These are phyloP conservation scores for Ariopsis seemanni DNA, from an alignment of 2,113 vertebrate genomes.

Conservation along the genomic window DNA sequence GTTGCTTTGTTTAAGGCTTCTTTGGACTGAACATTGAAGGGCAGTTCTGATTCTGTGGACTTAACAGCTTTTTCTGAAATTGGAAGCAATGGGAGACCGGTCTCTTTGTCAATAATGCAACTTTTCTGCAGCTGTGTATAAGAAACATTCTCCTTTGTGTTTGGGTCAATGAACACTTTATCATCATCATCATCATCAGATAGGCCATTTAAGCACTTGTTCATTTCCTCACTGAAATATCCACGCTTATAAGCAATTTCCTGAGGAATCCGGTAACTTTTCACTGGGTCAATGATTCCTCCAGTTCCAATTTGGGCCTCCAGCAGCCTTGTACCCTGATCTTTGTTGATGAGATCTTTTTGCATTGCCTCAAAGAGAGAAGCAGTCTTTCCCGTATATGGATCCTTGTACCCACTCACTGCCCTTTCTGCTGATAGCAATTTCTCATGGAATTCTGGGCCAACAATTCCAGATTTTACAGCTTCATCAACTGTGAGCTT, in stretches of 20 bases:
- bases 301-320: slow-evolving; percentile 89
- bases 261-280: slow-evolving; percentile 86
- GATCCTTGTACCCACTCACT: slow-evolving; percentile 86
- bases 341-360: slow-evolving; percentile 87
- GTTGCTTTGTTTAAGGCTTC: slow-evolving; percentile 80
- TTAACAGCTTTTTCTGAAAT: slow-evolving; percentile 80
- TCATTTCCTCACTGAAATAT: slow-evolving; percentile 79
- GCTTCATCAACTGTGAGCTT: slow-evolving; percentile 81
- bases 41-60: slow-evolving; percentile 74
- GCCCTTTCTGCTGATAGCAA: slow-evolving; percentile 91
- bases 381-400: slow-evolving; percentile 85
- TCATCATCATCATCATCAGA: slow-evolving; percentile 57
- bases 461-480: slow-evolving; percentile 84
- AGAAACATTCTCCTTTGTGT: slow-evolving; percentile 73
- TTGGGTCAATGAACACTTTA: slow-evolving; percentile 83
- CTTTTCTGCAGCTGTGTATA: slow-evolving; percentile 81
- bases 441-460: slow-evolving; percentile 90
- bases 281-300: slow-evolving; percentile 85
- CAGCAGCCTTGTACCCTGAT: slow-evolving; percentile 83
- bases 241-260: slow-evolving; percentile 85
- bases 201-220: slow-evolving; percentile 66
- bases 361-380: slow-evolving; percentile 89
- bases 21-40: slow-evolving; percentile 80
- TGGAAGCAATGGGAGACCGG: slow-evolving; percentile 79
- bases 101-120: slow-evolving; percentile 82